These are phyloP conservation scores for Alcedo atthis DNA, from an alignment of 2,797 vertebrate species.

Conservation along the genomic window DNA sequence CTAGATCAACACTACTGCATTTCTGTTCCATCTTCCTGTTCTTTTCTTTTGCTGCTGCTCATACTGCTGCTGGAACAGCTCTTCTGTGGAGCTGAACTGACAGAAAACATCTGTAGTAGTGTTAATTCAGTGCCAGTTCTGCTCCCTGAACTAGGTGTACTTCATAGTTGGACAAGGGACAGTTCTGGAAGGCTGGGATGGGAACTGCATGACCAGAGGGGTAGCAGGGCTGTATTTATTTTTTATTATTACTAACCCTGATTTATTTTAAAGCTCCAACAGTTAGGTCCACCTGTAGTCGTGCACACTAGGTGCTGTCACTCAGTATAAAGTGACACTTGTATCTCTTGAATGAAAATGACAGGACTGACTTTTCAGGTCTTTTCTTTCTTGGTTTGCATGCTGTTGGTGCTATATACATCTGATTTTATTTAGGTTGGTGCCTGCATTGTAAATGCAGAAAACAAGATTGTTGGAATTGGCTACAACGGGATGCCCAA, in stretches of 20 bases:
- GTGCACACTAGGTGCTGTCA: background rate
- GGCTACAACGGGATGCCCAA: constrained; percentile 98
- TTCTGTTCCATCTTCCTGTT: background rate
- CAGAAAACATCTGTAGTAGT: background rate
- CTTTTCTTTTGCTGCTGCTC: background rate
- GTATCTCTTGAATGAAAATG: background rate
- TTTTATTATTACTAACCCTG: background rate
- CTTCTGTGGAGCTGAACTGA: background rate
- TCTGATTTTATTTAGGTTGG: constrained; percentile 84
- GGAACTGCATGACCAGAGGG: background rate
- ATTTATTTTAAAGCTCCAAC: background rate
- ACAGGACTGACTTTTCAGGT: background rate
- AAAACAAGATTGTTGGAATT: constrained; percentile 96
- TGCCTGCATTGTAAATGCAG: constrained; percentile 93
- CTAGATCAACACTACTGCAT: background rate
- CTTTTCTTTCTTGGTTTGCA: background rate
- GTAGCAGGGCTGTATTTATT: background rate
- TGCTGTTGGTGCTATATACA: background rate
- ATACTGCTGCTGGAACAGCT: background rate
- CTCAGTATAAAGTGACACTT: background rate
- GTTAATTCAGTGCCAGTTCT: background rate
- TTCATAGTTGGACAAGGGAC: background rate
- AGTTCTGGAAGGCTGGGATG: background rate
- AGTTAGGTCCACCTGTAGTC: background rate
- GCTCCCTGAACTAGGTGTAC: background rate